A percentile compares a stretch with the other conserved stretches of the same genome.
phyloP scores from a whole-genome alignment of 2,888 invertebrate species.

The Hemicrepidius hirtus region DNA sequence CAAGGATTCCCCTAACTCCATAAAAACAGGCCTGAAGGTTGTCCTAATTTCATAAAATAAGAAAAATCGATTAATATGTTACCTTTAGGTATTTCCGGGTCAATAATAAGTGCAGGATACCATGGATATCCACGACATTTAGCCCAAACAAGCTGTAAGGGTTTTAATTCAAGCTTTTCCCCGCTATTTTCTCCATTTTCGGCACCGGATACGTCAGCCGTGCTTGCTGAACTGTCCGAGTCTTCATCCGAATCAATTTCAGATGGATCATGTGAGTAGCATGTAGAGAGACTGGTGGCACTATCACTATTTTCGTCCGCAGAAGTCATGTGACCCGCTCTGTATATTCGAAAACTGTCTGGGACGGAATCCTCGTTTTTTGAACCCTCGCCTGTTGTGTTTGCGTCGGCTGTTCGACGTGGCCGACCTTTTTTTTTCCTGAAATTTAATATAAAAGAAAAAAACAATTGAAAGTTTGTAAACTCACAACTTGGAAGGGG shows the following conservation, averaged over 20 bases:
- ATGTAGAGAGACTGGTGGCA: conserved; percentile 71
- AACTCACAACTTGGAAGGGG: conserved; percentile 39
- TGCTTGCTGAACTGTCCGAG: conserved; percentile 68
- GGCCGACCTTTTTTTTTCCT: conserved; percentile 67
- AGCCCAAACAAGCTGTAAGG: conserved; percentile 96
- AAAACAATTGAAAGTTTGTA: neutral
- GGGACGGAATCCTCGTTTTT: conserved; percentile 65
- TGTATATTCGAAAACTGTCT: conserved; percentile 75
- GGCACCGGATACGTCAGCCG: conserved; percentile 68
- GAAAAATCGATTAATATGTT: too few relatives aligned
- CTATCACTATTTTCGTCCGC: conserved; percentile 69
- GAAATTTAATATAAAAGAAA: neutral
- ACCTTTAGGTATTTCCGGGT: conserved; percentile 93
- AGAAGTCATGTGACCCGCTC: conserved; percentile 70
- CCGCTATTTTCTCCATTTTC: conserved; percentile 62
- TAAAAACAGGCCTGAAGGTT: too few relatives aligned
- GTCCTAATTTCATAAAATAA: too few relatives aligned
- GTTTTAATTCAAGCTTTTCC: conserved; percentile 77
- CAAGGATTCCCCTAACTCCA: too few relatives aligned
- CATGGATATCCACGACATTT: conserved; percentile 97
- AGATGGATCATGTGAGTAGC: conserved; percentile 70
- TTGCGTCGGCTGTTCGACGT: conserved; percentile 66
- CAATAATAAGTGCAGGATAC: conserved; percentile 97
- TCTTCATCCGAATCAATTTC: conserved; percentile 70
- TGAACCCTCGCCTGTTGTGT: conserved; percentile 49